Evolutionary conservation across 2,888 invertebrate species (phyloP).

Genomic region (Endotricha flammealis): DNA sequence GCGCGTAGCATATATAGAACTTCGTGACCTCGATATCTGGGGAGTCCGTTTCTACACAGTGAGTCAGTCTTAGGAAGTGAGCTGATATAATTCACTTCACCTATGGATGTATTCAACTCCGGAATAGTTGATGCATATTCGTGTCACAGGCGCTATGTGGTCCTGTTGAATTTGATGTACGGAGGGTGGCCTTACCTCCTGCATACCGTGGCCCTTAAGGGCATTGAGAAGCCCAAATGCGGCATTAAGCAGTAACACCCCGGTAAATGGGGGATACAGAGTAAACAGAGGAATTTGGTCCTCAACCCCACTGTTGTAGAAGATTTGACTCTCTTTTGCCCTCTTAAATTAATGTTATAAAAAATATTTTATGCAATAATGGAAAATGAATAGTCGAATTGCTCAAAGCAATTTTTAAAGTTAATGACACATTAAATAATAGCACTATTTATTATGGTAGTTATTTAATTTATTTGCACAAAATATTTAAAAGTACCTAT

Average conservation of each 20-base stretch:
- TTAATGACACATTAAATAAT: too few species aligned
- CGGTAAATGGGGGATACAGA: conserved; percentile 12
- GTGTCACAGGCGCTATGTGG: background rate
- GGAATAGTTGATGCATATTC: background rate
- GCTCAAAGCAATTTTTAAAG: too few species aligned
- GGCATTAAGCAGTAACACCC: background rate
- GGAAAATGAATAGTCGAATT: too few species aligned
- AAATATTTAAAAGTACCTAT: too few species aligned
- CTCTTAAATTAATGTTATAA: too few species aligned
- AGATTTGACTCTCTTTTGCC: conserved; percentile 38
- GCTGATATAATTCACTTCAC: conserved; percentile 31
- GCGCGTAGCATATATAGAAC: conserved; percentile 23
- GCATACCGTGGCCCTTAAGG: background rate
- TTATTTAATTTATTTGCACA: too few species aligned
- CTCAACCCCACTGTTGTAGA: conserved; percentile 44
- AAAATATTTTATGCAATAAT: too few species aligned
- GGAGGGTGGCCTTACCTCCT: too few species aligned
- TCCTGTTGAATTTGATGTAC: background rate
- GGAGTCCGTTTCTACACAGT: conserved; percentile 51
- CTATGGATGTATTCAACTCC: background rate
- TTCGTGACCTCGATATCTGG: background rate
- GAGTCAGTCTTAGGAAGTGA: conserved; percentile 29
- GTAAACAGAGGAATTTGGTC: conserved; percentile 19
- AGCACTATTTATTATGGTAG: too few species aligned
- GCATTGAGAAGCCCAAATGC: background rate